Evolutionary conservation across 30 jellyfish, hydroid and myxozoan species (phyloP).

Genomic region (Phacellophora camtschatica): DNA sequence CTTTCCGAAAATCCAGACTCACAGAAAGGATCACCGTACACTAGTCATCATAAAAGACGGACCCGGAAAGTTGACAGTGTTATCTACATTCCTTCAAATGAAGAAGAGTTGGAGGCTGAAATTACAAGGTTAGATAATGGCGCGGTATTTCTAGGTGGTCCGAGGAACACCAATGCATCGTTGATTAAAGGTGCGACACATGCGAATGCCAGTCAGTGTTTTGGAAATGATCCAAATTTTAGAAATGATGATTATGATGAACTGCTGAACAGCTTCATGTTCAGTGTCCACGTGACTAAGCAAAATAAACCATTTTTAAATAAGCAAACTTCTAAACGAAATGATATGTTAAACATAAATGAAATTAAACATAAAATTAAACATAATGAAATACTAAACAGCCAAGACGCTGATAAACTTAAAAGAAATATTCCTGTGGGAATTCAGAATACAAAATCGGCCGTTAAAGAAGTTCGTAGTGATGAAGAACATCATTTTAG

Average conservation of each 20-base stretch:
- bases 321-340: too few relatives aligned
- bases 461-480: too few relatives aligned
- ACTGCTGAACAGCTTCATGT: conserved; percentile 11
- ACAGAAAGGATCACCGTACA: conserved; percentile 37
- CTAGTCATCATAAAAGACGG: conserved; percentile 27
- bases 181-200: not conserved
- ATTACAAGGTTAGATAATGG: conserved; percentile 45
- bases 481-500: too few relatives aligned
- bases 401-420: too few relatives aligned
- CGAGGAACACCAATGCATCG: not conserved
- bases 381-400: too few relatives aligned
- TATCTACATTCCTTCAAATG: conserved; percentile 58
- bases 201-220: not conserved
- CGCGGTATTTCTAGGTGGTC: not conserved
- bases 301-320: too few relatives aligned
- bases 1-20: not conserved
- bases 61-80: conserved; percentile 27
- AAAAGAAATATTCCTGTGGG: too few relatives aligned
- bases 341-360: too few relatives aligned
- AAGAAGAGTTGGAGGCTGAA: conserved; percentile 63
- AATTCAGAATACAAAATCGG: too few relatives aligned
- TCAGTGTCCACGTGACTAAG: not conserved
- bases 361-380: too few relatives aligned
- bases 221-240: not conserved
- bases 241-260: not conserved